Percentiles rank a stretch among this genome's conserved stretches.
Evolutionary conservation across 2,888 invertebrate genomes (phyloP).

Genomic region (Apamea crenata): DNA sequence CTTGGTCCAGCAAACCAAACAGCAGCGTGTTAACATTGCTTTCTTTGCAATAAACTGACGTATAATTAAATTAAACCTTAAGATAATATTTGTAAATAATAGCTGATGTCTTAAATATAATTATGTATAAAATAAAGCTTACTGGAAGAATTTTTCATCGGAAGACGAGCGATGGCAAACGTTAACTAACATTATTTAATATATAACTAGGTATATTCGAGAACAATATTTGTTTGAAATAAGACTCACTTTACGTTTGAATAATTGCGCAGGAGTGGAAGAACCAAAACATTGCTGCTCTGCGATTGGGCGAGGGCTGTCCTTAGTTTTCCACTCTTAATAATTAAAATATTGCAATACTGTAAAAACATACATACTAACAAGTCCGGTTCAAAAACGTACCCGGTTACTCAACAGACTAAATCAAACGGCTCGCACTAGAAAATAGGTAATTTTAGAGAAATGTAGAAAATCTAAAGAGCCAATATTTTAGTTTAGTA

Average conservation of each 20-base stretch:
- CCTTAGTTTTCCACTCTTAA: background rate
- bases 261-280: background rate
- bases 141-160: conserved; percentile 63
- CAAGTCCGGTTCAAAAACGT: background rate
- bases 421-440: background rate
- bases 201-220: conserved; percentile 25
- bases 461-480: background rate
- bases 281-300: background rate
- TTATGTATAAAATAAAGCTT: conserved; percentile 43
- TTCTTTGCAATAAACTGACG: conserved; percentile 20
- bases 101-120: conserved; percentile 38
- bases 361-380: background rate
- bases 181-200: conserved; percentile 21
- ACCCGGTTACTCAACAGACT: background rate
- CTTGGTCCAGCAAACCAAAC: conserved; percentile 26
- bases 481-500: background rate
- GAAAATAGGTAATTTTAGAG: background rate
- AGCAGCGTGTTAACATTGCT: background rate
- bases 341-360: background rate
- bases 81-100: conserved; percentile 44
- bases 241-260: conserved; percentile 19
- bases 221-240: conserved; percentile 33
- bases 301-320: background rate
- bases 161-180: conserved; percentile 57
- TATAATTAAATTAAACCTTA: conserved; percentile 19